phyloP scores from a whole-genome alignment of 2,797 vertebrate species.

The Spinibarbus caldwelli region DNA sequence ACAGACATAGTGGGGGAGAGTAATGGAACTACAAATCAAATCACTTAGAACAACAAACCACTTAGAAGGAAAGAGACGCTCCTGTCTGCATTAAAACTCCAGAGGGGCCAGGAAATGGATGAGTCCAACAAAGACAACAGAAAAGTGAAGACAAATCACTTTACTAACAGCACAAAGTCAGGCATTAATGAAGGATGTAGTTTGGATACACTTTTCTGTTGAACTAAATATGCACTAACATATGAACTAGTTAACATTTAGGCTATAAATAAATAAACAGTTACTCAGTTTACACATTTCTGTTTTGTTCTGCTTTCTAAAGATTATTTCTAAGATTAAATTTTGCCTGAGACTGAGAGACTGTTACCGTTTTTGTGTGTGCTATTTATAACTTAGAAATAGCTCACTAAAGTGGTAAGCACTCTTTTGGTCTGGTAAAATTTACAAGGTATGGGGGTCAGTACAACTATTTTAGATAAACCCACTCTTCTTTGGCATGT shows the following conservation, averaged over 20 bases:
- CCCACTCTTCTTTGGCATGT: not conserved
- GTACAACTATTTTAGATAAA: not conserved
- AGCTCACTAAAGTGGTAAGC: not conserved
- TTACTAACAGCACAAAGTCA: conserved; percentile 31
- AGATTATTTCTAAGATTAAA: not conserved
- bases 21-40: conserved; percentile 41
- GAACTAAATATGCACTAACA: not conserved
- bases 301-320: not conserved
- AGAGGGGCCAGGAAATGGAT: conserved; percentile 32
- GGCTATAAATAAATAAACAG: not conserved
- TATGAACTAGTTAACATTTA: too few relatives aligned
- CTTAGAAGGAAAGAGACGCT: conserved; percentile 2
- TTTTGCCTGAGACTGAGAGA: not conserved
- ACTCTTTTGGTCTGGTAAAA: not conserved
- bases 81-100: conserved; percentile 38
- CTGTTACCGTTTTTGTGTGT: not conserved
- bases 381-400: not conserved
- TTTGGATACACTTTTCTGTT: not conserved
- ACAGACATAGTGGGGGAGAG: not conserved
- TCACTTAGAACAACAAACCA: conserved; percentile 24
- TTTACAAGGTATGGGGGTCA: not conserved
- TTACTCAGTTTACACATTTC: not conserved
- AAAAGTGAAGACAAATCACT: conserved; percentile 39
- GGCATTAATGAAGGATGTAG: not conserved
- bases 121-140: conserved; percentile 30